These are phyloP conservation scores for Hirtodrosophila trivittata DNA, from an alignment of 2,888 invertebrate species.

Conservation along the genomic window DNA sequence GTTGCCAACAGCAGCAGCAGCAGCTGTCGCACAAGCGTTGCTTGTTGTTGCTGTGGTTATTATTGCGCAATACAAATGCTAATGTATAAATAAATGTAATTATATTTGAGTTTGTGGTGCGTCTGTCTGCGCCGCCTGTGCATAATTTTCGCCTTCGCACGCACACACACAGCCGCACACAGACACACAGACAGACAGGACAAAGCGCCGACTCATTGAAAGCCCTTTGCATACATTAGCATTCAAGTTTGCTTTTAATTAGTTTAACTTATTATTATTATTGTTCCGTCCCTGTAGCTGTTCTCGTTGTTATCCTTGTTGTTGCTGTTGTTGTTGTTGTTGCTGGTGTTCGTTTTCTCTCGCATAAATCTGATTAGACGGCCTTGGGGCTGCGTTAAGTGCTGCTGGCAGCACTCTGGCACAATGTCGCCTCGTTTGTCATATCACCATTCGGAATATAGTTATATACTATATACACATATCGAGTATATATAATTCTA, in stretches of 20 bases:
- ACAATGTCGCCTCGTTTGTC: conserved; percentile 23
- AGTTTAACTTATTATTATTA: conserved; percentile 66
- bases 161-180: conserved; percentile 1
- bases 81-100: conserved; percentile 77
- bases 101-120: conserved; percentile 60
- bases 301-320: conserved; percentile 3
- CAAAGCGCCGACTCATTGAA: conserved; percentile 61
- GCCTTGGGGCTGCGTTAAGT: conserved; percentile 33
- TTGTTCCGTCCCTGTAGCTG: conserved; percentile 1
- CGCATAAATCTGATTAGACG: conserved; percentile 53
- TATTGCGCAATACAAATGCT: conserved; percentile 66
- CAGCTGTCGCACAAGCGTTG: conserved; percentile 8
- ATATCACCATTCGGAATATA: conserved; percentile 19
- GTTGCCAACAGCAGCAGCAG: conserved; percentile 16
- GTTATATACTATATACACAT: too few species aligned
- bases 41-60: conserved; percentile 35
- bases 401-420: not conserved
- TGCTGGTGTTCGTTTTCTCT: conserved; percentile 21
- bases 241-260: conserved; percentile 73
- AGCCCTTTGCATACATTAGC: conserved; percentile 76
- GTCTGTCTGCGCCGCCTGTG: conserved; percentile 57
- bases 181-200: conserved; percentile 1
- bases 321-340: conserved; percentile 24
- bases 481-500: conserved; percentile 8
- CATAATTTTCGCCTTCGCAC: conserved; percentile 67